Percentiles rank a stretch among this genome's conserved stretches.
Conservation (phyloP, 2,113 vertebrate species). For the Cinclus mexicanus region DNA sequence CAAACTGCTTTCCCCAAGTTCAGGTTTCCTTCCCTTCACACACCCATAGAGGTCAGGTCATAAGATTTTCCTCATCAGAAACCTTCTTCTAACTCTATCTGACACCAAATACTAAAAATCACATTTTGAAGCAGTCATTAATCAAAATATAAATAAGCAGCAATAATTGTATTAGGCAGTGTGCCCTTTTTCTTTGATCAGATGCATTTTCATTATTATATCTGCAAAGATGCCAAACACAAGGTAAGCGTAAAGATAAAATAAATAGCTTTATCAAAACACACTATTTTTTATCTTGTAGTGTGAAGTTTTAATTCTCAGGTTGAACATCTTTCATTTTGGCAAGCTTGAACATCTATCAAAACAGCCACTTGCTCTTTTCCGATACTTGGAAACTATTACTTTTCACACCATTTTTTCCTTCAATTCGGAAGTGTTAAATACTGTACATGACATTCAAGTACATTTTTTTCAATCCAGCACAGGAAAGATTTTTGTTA, state of each 20-base stretch:
- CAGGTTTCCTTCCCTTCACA: neutral
- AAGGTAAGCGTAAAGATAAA: neutral
- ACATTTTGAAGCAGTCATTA: neutral
- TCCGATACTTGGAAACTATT: neutral
- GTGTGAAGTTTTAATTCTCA: neutral
- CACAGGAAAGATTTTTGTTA: neutral
- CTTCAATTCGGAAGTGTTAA: neutral
- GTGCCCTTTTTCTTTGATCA: rapidly evolving
- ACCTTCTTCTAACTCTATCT: neutral
- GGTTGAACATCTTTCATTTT: neutral
- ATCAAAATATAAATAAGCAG: neutral
- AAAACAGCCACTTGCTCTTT: neutral
- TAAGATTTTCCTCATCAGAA: neutral
- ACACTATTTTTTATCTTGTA: neutral
- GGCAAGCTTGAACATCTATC: neutral
- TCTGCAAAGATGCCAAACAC: neutral
- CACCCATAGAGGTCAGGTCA: neutral
- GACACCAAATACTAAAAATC: neutral
- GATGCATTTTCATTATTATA: neutral
- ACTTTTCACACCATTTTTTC: neutral
- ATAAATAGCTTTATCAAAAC: neutral
- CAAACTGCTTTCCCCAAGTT: neutral
- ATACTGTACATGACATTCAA: neutral
- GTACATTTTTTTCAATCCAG: neutral
- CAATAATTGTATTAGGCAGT: neutral